Evolutionary conservation across 2,113 vertebrate species (phyloP), one percentile per base, ranked within the genome.

Genomic region (Guaruba guarouba): DNA sequence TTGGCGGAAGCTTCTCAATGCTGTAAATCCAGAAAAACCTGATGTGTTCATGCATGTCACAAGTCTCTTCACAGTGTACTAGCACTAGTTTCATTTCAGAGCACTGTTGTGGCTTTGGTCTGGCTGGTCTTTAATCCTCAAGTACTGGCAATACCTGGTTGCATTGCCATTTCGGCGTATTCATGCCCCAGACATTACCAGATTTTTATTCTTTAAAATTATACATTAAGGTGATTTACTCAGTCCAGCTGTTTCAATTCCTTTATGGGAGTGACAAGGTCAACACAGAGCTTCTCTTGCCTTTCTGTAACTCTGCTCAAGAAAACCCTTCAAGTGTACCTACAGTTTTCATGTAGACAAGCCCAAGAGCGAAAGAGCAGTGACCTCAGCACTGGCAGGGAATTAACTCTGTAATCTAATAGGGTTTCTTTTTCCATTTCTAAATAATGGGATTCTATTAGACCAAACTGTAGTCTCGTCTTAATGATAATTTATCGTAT

Each of bases 361-460:
- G 66, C 17, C 68, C 19, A 31, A 71, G 61, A 92, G 68, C 57
- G 57, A 85, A 88, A 94, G 88, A 94, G 77, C 77, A 80, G 83
- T 87, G 93, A 94, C 83, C 88, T 96, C 95, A 96, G 93, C 86
- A 66, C 74, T 85, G 81, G 69, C 92, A 91, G 62, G 24, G 86
- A 94, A 96, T 95, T 94, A 96, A 73, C 66, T 82, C 46, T n/a
- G 11, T 96, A 95, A 97, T 96, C 86, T 96, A 95, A 96, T 94
- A 89, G 73, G 73, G 39, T 79, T 94, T 79, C 86, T 89, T 89
- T 88, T 86, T 95, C 96, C 93, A 92, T 96, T 96, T 96, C 90
- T 94, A 95, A 95, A 94, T 93, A 92, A 96, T 91, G 93, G 59
- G 93, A 96, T 93, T 95, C 88, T 96, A 93, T 94, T 94, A 96